Base-by-base conservation (phyloP, 2,113 vertebrate genomes). In the Cacatua alba region DNA sequence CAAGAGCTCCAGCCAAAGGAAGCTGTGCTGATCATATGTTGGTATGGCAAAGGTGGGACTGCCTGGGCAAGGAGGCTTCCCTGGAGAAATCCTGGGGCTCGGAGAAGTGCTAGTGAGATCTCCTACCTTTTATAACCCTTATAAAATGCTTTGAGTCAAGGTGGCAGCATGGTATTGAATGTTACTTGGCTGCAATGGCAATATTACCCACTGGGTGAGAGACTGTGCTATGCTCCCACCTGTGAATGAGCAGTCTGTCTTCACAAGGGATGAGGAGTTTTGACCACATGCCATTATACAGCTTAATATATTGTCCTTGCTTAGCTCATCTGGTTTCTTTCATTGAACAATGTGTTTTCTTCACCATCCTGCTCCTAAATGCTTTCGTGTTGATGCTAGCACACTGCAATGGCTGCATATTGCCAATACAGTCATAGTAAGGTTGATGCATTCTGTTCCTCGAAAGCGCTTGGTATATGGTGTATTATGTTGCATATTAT, bases 211-310 rank as follows among this genome's bases (percentile, higher is more conserved):
- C 60, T 53, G 59, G 10, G 20, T 70, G 76, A 78, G 51, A 63
- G 10, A 51, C 4, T 0, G 0, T 57, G n/a, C 59, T 70, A 0
- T 39, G 29, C 23, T 72, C 9, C 64, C 3, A 0, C 23, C 23
- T 3, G 0, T 41, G 51, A 37, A 65, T 48, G 52, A 75, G 46
- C 33, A 64, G 20, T 18, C 46, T 64, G 35, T 43, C 63, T 43
- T 85, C 48, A 90, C 48, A 44, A 17, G 5, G 28, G 10, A 6
- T 55, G 23, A 59, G 28, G 15, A 69, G 15, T 59, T 93, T 65
- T 37, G 46, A 24, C 24, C 60, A 77, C 52, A 68, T 83, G 43
- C 28, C 13, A 18, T 53, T 63, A 23, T 11, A 13, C 13, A 37
- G 10, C 13, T 79, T 60, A 75, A 49, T 31, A 7, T 13, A 10